These are phyloP conservation scores for Butorides virescens DNA, from an alignment of 2,113 vertebrate genomes.

Conservation along the genomic window DNA sequence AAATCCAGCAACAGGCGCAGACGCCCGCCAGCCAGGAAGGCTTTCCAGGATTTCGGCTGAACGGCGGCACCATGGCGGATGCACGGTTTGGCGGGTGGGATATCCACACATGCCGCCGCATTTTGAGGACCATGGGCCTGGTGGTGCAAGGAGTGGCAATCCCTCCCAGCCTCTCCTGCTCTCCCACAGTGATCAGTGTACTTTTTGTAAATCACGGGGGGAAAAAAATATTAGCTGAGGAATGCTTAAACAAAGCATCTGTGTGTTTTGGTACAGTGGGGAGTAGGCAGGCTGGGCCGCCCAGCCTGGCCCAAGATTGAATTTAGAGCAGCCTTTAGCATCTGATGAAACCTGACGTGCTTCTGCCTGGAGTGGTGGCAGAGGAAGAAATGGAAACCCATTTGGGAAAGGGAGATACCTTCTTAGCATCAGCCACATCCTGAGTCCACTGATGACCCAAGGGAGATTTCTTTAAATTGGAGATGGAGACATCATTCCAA, in stretches of 20 bases:
- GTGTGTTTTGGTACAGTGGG: rapidly evolving
- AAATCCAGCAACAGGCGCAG: not conserved
- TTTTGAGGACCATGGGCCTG: not conserved
- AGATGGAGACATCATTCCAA: not conserved
- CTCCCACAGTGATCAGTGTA: not conserved
- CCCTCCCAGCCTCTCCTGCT: not conserved
- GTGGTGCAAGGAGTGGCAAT: not conserved
- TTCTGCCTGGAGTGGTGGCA: not conserved
- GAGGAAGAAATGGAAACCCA: not conserved
- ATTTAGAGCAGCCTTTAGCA: not conserved
- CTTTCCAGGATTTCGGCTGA: not conserved
- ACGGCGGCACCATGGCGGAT: rapidly evolving
- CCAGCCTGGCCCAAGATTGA: not conserved
- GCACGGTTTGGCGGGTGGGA: rapidly evolving
- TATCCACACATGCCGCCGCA: rapidly evolving
- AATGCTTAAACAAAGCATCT: not conserved
- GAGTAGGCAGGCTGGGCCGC: not conserved
- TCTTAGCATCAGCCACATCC: not conserved
- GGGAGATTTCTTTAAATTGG: not conserved
- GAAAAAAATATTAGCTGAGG: not conserved
- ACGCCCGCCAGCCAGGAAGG: not conserved
- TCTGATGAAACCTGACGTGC: not conserved
- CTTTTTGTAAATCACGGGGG: not conserved
- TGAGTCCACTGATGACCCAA: not conserved
- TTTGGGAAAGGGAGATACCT: not conserved